Evolutionary conservation across 1,140 invertebrate genomes (phyloP).

Genomic region (Cyrtorhinus lividipennis): DNA sequence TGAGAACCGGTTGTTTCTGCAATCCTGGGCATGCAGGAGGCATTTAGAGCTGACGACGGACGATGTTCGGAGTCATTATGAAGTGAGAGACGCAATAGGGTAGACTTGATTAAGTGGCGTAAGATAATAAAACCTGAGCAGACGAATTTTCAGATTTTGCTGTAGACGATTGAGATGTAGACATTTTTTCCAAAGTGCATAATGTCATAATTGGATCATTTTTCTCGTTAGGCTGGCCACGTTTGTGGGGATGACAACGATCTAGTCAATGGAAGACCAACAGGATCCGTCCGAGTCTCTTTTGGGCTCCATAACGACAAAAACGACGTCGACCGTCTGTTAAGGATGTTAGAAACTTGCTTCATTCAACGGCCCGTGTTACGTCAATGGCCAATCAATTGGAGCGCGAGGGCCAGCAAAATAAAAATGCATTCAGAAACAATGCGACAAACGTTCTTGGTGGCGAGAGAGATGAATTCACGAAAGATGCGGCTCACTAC

Average conservation of each 20-base stretch:
- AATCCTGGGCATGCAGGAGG: constrained; percentile 90
- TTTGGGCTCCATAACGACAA: constrained; percentile 82
- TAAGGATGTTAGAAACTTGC: constrained; percentile 58
- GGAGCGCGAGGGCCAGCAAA: constrained; percentile 11
- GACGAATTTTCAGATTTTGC: too few species aligned
- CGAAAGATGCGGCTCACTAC: too few species aligned
- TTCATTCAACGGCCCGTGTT: constrained; percentile 34
- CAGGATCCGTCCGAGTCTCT: constrained; percentile 80
- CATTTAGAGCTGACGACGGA: constrained; percentile 53
- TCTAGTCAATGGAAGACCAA: constrained; percentile 75
- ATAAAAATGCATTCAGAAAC: too few species aligned
- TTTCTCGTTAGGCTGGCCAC: constrained; percentile 56
- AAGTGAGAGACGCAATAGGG: too few species aligned
- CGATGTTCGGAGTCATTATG: constrained; percentile 60
- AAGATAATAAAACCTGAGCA: too few species aligned
- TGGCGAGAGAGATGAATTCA: too few species aligned
- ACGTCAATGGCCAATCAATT: constrained; percentile 15
- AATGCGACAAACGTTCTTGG: too few species aligned
- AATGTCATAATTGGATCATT: not conserved
- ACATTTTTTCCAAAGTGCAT: too few species aligned
- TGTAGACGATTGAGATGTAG: too few species aligned
- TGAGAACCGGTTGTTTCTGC: constrained; percentile 91
- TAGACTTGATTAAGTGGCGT: constrained; percentile 1
- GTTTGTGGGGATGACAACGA: constrained; percentile 83
- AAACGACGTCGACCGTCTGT: constrained; percentile 52